Conservation (phyloP, 2,797 vertebrate species). For the Pagetopsis macropterus region DNA sequence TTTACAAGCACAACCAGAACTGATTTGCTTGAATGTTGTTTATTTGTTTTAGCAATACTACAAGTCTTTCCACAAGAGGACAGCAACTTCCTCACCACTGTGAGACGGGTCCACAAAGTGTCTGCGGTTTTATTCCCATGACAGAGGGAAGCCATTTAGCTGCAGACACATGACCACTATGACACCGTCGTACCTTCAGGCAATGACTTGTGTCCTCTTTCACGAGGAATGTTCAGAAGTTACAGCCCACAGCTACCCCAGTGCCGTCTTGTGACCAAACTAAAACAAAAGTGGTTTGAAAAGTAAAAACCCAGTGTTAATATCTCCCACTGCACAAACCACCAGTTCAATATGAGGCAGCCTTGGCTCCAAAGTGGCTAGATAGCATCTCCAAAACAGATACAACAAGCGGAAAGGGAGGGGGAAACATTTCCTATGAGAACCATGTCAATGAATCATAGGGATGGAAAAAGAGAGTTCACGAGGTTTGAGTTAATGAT, state of each 20-base stretch:
- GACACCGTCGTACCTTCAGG: neutral
- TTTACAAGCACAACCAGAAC: neutral
- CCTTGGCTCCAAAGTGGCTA: constrained; percentile 22
- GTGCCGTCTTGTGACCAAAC: neutral
- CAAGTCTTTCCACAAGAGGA: constrained; percentile 16
- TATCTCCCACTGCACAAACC: constrained; percentile 12
- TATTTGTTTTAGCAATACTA: constrained; percentile 4
- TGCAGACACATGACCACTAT: constrained; percentile 24
- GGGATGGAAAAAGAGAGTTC: constrained; percentile 70
- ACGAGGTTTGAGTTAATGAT: constrained; percentile 76
- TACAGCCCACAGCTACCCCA: neutral
- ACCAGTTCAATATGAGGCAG: constrained; percentile 11
- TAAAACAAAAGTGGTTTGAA: neutral
- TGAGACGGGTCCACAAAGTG: constrained; percentile 26
- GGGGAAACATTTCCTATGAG: constrained; percentile 46
- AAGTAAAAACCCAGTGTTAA: neutral
- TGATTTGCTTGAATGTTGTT: neutral
- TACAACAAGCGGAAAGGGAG: constrained; percentile 50
- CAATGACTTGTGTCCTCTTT: constrained; percentile 9
- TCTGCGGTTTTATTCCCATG: constrained; percentile 14
- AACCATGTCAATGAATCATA: constrained; percentile 79
- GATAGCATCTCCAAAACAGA: constrained; percentile 41
- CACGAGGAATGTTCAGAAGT: neutral
- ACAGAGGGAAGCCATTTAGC: constrained; percentile 30
- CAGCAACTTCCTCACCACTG: constrained; percentile 46